These are phyloP conservation scores for Matsumyia berberina DNA, from an alignment of 2,888 invertebrate species.

Conservation along the genomic window DNA sequence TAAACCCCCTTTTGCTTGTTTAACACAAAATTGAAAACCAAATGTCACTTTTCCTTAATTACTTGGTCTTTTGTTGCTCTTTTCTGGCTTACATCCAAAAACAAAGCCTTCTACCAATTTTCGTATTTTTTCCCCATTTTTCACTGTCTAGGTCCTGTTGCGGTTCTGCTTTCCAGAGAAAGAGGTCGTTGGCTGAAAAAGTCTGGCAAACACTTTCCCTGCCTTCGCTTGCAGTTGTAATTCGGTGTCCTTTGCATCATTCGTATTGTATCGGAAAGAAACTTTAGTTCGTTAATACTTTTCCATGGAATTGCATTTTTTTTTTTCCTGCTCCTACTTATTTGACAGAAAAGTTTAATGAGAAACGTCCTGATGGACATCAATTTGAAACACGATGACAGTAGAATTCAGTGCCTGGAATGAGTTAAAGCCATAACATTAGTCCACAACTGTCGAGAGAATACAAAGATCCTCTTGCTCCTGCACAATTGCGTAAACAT, in stretches of 20 bases:
- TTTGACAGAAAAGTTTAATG: conserved; percentile 8
- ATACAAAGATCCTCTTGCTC: background rate
- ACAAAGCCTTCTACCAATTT: conserved; percentile 3
- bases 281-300: too few species aligned
- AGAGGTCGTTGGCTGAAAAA: background rate
- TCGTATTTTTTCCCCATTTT: background rate
- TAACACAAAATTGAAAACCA: background rate
- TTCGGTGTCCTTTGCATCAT: background rate
- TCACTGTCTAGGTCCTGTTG: conserved; percentile 4
- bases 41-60: conserved; percentile 16
- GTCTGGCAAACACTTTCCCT: background rate
- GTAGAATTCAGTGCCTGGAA: background rate
- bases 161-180: too few species aligned
- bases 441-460: too few species aligned
- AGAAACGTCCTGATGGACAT: background rate
- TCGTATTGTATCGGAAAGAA: background rate
- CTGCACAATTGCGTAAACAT: background rate
- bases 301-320: conserved; percentile 2
- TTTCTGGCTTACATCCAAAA: background rate
- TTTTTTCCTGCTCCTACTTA: background rate
- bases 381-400: background rate
- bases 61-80: background rate
- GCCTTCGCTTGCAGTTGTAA: background rate
- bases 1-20: background rate
- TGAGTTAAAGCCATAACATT: background rate